Percentiles rank a stretch among this genome's conserved stretches.
These are phyloP conservation scores for Nasonia giraulti DNA, from an alignment of 1,140 invertebrate species.

Conservation along the genomic window DNA sequence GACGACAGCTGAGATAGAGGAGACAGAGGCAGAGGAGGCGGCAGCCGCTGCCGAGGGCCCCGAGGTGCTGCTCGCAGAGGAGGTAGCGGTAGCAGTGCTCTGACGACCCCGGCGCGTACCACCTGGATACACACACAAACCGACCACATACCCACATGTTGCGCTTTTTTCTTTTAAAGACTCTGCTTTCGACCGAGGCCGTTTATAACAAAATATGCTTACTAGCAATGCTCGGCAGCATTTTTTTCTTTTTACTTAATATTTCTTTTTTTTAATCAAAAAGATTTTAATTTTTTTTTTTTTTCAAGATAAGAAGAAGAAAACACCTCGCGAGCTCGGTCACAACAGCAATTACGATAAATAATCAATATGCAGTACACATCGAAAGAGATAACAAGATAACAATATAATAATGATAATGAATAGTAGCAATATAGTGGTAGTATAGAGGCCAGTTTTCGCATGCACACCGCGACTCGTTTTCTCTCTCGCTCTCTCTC, in stretches of 20 bases:
- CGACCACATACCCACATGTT: constrained; percentile 73
- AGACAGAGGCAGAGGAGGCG: constrained; percentile 51
- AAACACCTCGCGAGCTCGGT: neutral
- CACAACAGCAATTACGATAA: neutral
- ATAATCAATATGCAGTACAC: constrained; percentile 8
- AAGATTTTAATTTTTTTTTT: neutral
- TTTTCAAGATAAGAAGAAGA: neutral
- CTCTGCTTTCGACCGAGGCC: constrained; percentile 17
- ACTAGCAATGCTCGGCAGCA: neutral
- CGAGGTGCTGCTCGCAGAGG: constrained; percentile 46
- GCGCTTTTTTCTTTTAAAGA: constrained; percentile 61
- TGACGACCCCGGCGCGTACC: constrained; percentile 73
- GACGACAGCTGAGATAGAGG: constrained; percentile 13
- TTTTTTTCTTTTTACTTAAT: neutral
- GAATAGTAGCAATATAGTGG: constrained; percentile 30
- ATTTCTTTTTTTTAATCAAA: neutral
- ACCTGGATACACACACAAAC: constrained; percentile 72
- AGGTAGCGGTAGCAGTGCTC: constrained; percentile 64
- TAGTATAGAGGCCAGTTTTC: constrained; percentile 38
- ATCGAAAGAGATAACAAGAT: constrained; percentile 6
- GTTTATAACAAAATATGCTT: constrained; percentile 28
- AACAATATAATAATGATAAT: neutral
- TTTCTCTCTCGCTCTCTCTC: constrained; percentile 24
- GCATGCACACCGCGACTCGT: constrained; percentile 38
- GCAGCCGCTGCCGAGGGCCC: constrained; percentile 36